phyloP scores from a whole-genome alignment of 2,888 invertebrate genomes.

The Iselma pallidipennis region DNA sequence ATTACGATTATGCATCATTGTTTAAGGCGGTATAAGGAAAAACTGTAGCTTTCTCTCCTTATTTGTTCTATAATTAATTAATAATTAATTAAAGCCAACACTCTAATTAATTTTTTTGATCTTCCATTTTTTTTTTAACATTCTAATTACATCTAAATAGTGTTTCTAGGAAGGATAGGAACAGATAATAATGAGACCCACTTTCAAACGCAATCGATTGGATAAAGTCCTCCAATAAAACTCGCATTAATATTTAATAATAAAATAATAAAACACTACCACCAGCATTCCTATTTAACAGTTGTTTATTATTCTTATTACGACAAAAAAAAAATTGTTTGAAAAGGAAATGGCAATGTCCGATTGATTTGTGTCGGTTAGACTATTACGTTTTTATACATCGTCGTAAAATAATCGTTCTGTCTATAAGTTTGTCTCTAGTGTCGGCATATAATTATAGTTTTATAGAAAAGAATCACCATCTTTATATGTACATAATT shows the following conservation, averaged over 20 bases:
- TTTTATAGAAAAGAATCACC: neutral
- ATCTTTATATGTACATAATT: too few relatives aligned
- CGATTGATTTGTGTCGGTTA: neutral
- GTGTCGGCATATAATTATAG: neutral
- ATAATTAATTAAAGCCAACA: neutral
- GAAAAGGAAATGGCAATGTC: neutral
- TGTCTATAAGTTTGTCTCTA: neutral
- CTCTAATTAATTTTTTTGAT: neutral
- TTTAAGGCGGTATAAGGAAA: neutral
- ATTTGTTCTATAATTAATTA: neutral
- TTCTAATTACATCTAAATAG: neutral
- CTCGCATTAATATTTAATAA: neutral
- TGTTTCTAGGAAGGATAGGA: neutral
- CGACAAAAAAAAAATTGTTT: neutral
- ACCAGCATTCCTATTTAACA: too few relatives aligned
- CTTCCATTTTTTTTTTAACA: neutral
- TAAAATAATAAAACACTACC: neutral
- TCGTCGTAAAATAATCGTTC: too few relatives aligned
- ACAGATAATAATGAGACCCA: neutral
- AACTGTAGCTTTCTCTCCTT: neutral
- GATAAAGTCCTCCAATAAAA: neutral
- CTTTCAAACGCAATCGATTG: too few relatives aligned
- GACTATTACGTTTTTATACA: neutral
- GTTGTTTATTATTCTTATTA: neutral
- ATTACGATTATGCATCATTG: too few relatives aligned